These are phyloP conservation scores for Larimichthys crocea DNA, from an alignment of 2,113 vertebrate genomes.

Conservation along the genomic window DNA sequence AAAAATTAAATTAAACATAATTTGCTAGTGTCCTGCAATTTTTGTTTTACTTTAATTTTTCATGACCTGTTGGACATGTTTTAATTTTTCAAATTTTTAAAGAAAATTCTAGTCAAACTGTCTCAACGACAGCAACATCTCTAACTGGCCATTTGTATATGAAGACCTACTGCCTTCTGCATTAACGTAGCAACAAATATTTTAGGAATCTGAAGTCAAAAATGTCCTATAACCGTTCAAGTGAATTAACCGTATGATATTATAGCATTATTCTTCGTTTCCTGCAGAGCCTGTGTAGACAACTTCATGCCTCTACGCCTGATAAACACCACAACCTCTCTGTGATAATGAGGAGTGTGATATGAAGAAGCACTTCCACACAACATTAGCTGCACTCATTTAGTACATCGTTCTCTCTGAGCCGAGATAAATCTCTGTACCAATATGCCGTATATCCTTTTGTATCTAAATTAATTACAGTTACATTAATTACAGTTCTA, in stretches of 20 bases:
- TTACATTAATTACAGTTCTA: conserved; percentile 8
- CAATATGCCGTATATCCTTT: neutral
- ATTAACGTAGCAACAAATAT: neutral
- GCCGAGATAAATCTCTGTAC: neutral
- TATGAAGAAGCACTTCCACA: conserved; percentile 1
- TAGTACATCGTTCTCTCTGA: neutral
- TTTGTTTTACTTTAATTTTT: neutral
- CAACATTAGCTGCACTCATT: neutral
- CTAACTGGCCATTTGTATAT: neutral
- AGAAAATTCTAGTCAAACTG: neutral
- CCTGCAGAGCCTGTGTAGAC: neutral
- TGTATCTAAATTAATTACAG: conserved; percentile 18
- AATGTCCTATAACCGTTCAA: neutral
- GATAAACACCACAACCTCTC: neutral
- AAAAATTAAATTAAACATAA: too few relatives aligned
- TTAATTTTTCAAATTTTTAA: neutral
- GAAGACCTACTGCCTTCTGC: neutral
- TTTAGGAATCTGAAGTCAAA: neutral
- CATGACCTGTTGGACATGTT: neutral
- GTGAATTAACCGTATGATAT: neutral
- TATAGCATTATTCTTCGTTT: neutral
- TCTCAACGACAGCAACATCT: neutral
- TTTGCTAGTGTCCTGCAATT: neutral
- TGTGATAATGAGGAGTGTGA: conserved; percentile 26
- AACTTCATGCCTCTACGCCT: neutral